These are phyloP conservation scores for Cottoperca gobio DNA, from an alignment of 2,797 vertebrate species.

Conservation along the genomic window DNA sequence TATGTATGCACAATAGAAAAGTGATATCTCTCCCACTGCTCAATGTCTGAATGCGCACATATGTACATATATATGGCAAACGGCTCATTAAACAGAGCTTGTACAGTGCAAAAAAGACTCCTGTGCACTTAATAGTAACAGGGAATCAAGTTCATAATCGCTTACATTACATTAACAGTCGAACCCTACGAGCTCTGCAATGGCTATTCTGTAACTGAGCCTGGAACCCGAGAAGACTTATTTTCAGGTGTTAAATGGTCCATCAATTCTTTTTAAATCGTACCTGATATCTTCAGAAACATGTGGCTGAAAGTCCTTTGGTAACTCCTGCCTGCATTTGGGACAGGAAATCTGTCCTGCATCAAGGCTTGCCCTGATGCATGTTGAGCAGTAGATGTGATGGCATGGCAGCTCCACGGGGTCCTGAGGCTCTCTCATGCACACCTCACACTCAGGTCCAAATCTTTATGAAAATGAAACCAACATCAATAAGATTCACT, in stretches of 20 bases:
- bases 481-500: neutral
- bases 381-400: constrained; percentile 49
- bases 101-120: neutral
- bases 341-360: constrained; percentile 34
- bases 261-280: neutral
- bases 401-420: constrained; percentile 49
- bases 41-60: neutral
- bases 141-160: neutral
- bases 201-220: neutral
- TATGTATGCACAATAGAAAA: neutral
- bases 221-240: neutral
- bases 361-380: constrained; percentile 23
- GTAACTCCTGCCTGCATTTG: constrained; percentile 24
- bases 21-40: neutral
- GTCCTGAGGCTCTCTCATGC: constrained; percentile 41
- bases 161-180: neutral
- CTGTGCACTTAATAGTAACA: neutral
- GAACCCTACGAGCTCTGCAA: neutral
- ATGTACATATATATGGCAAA: neutral
- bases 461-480: constrained; percentile 29
- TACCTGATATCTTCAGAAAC: constrained; percentile 52
- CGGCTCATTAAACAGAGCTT: neutral
- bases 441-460: constrained; percentile 45
- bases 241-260: neutral
- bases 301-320: constrained; percentile 34